A percentile compares a stretch with the other conserved stretches of the same genome.
Evolutionary conservation across 2,888 invertebrate genomes (phyloP).

Genomic region (Acheta domesticus): DNA sequence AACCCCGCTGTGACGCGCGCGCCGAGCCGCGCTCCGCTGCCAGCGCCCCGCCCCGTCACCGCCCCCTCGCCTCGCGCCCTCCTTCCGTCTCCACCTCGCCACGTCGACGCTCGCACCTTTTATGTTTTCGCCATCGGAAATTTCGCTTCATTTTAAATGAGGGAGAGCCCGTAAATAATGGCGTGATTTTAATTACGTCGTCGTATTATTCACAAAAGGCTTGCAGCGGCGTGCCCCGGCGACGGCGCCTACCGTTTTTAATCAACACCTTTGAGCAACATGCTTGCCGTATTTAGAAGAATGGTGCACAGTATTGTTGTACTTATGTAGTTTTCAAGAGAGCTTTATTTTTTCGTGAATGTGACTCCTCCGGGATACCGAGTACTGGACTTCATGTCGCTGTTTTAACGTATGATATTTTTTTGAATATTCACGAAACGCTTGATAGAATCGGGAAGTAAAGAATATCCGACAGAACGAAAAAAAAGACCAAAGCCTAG

Average conservation of each 20-base stretch:
- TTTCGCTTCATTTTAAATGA: slow-evolving; percentile 6
- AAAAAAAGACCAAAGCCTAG: too few relatives aligned
- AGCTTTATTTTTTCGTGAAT: too few relatives aligned
- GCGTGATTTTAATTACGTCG: slow-evolving; percentile 18
- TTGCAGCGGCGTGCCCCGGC: not conserved
- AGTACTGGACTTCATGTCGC: too few relatives aligned
- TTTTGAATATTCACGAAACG: too few relatives aligned
- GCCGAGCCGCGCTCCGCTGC: not conserved
- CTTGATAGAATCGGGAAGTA: too few relatives aligned
- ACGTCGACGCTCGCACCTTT: slow-evolving; percentile 2
- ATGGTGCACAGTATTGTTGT: too few relatives aligned
- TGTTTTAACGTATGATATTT: too few relatives aligned
- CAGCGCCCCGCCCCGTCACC: not conserved
- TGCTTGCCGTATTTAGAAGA: too few relatives aligned
- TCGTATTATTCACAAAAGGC: not conserved
- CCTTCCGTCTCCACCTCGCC: slow-evolving; percentile 19
- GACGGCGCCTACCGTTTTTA: not conserved
- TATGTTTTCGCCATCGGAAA: not conserved
- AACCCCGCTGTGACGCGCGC: not conserved
- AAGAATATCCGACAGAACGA: too few relatives aligned
- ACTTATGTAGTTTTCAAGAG: too few relatives aligned
- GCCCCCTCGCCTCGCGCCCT: not conserved
- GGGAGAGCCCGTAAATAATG: not conserved
- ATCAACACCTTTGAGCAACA: not conserved
- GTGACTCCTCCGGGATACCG: too few relatives aligned